A percentile compares a stretch with the other conserved stretches of the same genome.
Conservation (phyloP, 1,140 invertebrate genomes). For the Periplaneta americana region DNA sequence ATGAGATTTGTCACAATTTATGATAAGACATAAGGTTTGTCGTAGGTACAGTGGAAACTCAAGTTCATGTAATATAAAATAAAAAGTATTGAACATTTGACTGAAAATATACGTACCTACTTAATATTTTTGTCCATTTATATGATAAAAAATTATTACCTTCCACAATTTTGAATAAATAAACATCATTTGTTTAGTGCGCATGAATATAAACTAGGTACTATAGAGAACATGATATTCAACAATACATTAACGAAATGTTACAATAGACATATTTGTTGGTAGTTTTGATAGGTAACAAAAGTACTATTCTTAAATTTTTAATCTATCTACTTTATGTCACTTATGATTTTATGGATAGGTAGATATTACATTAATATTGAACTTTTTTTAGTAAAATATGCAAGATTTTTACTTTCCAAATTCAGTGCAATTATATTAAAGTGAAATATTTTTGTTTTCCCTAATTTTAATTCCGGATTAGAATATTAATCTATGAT, state of each 20-base stretch:
- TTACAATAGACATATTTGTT: neutral
- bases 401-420: neutral
- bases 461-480: neutral
- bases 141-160: too few species aligned
- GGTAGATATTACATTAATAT: neutral
- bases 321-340: neutral
- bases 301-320: neutral
- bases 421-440: neutral
- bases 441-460: neutral
- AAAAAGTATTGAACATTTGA: neutral
- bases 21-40: neutral
- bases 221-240: neutral
- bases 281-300: neutral
- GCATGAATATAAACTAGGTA: neutral
- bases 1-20: neutral
- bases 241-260: neutral
- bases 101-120: neutral
- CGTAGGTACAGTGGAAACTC: neutral
- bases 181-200: neutral
- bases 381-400: neutral
- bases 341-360: neutral
- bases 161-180: too few species aligned
- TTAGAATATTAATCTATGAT: neutral
- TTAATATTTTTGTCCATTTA: neutral
- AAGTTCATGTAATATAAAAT: neutral